Evolutionary conservation across 2,797 vertebrate species (phyloP), one percentile per base, ranked within the genome.

Genomic region (Nothura maculosa): DNA sequence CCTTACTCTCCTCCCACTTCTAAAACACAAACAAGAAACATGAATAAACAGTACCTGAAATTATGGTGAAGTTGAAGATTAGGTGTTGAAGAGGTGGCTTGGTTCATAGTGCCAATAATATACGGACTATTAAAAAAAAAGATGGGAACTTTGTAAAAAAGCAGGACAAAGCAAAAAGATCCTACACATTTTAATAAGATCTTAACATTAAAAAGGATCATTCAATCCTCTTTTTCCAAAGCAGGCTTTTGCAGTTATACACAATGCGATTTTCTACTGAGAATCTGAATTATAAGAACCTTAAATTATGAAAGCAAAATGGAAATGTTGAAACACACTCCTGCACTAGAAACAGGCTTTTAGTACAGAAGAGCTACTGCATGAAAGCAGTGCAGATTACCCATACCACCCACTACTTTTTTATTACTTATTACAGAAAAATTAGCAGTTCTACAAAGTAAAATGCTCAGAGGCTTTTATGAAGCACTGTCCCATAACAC

Each of bases 61-160:
- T 99, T 99, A 94, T 99, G 99, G 92, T 99, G 99, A 73, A 99
- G 99, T 92, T 99, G 99, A 89, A 99, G 98, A 96, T 99, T 99
- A 68, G 99, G 99, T 47, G 99, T 98, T 6, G 99, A 99, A 10
- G 99, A 99, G 9, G 99, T 99, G 66, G 99, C 99, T 97, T 99
- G 99, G 98, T 99, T 99, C 99, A 99, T 99, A 16, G 99, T 99
- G 87, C 99, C 99, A 24, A 99, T 99, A 86, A 99, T 99, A 78
- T 99, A 99, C 0, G 99, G 99, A 70, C 99, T 99, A 85, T 47
- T 70, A 78, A 19, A 15, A 47, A 16, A 40, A 30, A 52, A 43
- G 38, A 5, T 40, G 32, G 10, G 13, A 45, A 55, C 22, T 77
- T 45, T 32, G 36, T 40, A 52, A 40, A n/a, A 30, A 63, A 30